Evolutionary conservation across 2,888 invertebrate species (phyloP).

Genomic region (Synergus gifuensis): DNA sequence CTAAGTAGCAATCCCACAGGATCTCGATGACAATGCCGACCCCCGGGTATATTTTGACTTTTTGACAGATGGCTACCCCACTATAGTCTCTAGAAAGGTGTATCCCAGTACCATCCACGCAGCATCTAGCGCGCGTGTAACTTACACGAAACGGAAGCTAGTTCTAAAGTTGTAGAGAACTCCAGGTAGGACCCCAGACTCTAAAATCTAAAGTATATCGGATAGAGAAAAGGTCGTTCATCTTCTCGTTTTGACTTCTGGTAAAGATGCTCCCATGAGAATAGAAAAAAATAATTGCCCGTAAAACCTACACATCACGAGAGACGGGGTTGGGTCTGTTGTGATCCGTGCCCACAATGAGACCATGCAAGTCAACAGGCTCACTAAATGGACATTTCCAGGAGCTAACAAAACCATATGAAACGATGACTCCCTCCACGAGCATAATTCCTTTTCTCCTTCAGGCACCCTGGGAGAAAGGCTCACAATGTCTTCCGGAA

Average conservation of each 20-base stretch:
- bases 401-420: constrained; percentile 1
- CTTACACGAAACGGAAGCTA: constrained; percentile 62
- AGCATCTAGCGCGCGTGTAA: constrained; percentile 52
- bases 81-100: constrained; percentile 42
- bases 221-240: constrained; percentile 41
- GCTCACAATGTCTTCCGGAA: constrained; percentile 7
- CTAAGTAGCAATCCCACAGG: constrained; percentile 77
- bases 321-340: constrained; percentile 57
- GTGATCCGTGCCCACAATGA: constrained; percentile 71
- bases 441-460: constrained; percentile 25
- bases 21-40: constrained; percentile 71
- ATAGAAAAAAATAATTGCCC: constrained; percentile 67
- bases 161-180: constrained; percentile 41
- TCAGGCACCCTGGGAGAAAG: background rate
- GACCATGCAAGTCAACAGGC: constrained; percentile 52
- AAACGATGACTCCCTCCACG: constrained; percentile 8
- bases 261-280: constrained; percentile 39
- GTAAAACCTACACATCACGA: constrained; percentile 62
- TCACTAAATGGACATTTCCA: constrained; percentile 34
- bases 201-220: constrained; percentile 45
- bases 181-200: constrained; percentile 47
- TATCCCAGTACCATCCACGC: constrained; percentile 43
- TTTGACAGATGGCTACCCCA: constrained; percentile 76
- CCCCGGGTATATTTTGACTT: constrained; percentile 77
- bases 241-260: constrained; percentile 45